These are phyloP conservation scores for Sebastes vulpes DNA, from an alignment of 2,797 vertebrate species.

Conservation along the genomic window DNA sequence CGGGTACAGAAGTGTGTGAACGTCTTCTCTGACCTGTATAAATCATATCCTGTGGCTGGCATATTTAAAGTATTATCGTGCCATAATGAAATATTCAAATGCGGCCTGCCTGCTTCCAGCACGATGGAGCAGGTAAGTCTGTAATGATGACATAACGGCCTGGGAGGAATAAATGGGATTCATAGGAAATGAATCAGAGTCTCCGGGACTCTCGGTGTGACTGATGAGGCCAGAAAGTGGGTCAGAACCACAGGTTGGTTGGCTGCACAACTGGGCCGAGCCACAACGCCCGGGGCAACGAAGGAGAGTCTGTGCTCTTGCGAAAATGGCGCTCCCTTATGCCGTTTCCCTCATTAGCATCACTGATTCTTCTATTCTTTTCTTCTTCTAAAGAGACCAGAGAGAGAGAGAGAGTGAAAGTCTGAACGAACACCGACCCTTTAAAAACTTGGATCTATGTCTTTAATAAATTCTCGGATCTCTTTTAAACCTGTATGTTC, in stretches of 20 bases:
- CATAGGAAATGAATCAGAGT: slow-evolving; percentile 64
- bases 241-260: slow-evolving; percentile 79
- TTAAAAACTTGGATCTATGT: background rate
- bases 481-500: background rate
- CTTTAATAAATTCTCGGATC: background rate
- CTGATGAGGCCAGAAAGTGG: slow-evolving; percentile 78
- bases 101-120: slow-evolving; percentile 39
- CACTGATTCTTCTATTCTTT: background rate
- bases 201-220: slow-evolving; percentile 50
- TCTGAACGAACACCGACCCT: background rate
- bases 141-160: slow-evolving; percentile 75
- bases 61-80: slow-evolving; percentile 72
- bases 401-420: background rate
- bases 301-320: slow-evolving; percentile 18
- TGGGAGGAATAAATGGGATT: slow-evolving; percentile 71
- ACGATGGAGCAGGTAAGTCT: slow-evolving; percentile 62
- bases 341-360: slow-evolving; percentile 17
- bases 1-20: slow-evolving; percentile 52
- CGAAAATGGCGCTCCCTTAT: background rate
- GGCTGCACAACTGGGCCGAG: slow-evolving; percentile 64
- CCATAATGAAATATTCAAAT: slow-evolving; percentile 79
- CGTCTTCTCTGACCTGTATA: slow-evolving; percentile 47
- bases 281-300: slow-evolving; percentile 20
- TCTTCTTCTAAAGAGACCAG: background rate
- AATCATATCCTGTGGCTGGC: slow-evolving; percentile 66